These are phyloP conservation scores for Caenorhabditis imperialis DNA, from an alignment of 2,888 invertebrate genomes.

Conservation along the genomic window DNA sequence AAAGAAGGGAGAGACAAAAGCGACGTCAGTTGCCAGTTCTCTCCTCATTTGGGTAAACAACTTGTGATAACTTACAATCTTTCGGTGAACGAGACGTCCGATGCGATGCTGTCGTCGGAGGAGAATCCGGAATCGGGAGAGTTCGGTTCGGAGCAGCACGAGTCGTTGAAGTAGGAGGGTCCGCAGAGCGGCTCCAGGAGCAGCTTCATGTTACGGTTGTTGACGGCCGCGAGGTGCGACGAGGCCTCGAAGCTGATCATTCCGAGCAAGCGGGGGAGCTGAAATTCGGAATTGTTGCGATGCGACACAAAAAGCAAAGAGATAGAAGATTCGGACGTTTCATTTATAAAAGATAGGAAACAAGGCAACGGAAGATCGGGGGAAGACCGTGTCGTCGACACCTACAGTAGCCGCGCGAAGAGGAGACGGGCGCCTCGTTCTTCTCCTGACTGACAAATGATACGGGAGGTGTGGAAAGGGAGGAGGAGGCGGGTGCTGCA, in stretches of 20 bases:
- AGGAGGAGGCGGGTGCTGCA: conserved; percentile 20
- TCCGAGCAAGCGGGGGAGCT: conserved; percentile 10
- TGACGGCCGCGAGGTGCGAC: not conserved
- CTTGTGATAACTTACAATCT: conserved; percentile 46
- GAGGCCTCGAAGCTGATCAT: conserved; percentile 29
- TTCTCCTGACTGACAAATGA: conserved; percentile 29
- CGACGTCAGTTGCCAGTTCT: not conserved
- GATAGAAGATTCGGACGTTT: conserved; percentile 2
- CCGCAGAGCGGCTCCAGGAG: conserved; percentile 28
- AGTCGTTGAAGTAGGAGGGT: conserved; percentile 36
- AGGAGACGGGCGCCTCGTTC: conserved; percentile 7
- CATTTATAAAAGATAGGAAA: conserved; percentile 10
- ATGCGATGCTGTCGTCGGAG: conserved; percentile 58
- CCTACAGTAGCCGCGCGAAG: conserved; percentile 26
- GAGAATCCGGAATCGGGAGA: conserved; percentile 66
- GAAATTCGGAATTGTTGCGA: not conserved
- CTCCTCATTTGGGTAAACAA: conserved; percentile 23
- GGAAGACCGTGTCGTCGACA: conserved; percentile 16
- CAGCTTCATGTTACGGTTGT: conserved; percentile 31
- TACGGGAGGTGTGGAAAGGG: conserved; percentile 7
- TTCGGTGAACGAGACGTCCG: conserved; percentile 32
- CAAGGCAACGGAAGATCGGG: conserved; percentile 9
- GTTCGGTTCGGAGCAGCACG: conserved; percentile 54
- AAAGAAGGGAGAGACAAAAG: not conserved
- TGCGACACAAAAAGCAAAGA: conserved; percentile 4